Conservation (phyloP, 2,113 vertebrate species). For the Pterophyllum scalare region DNA sequence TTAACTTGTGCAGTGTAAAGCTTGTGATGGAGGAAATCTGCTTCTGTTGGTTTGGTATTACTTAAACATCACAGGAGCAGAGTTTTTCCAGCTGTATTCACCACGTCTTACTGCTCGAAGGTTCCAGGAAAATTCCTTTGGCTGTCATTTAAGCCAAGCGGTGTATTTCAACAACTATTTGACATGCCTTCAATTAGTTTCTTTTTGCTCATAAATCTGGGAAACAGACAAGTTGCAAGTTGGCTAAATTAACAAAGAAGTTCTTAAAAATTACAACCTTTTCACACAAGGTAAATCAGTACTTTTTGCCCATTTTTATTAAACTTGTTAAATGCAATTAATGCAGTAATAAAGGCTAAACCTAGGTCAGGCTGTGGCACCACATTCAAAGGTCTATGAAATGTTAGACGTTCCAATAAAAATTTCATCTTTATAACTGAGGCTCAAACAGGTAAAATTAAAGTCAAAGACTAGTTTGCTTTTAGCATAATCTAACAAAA, state of each 20-base stretch:
- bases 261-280: neutral
- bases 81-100: constrained; percentile 79
- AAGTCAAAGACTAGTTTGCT: too few relatives aligned
- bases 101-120: neutral
- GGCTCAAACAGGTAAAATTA: too few relatives aligned
- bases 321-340: constrained; percentile 3
- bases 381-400: too few relatives aligned
- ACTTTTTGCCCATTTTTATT: neutral
- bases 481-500: too few relatives aligned
- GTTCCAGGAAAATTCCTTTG: constrained; percentile 2
- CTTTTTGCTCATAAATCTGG: neutral
- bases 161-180: neutral
- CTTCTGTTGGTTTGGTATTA: constrained; percentile 74
- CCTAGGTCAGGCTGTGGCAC: neutral
- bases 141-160: neutral
- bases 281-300: neutral
- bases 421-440: too few relatives aligned
- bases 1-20: constrained; percentile 1
- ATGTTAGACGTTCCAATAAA: too few relatives aligned
- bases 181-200: neutral
- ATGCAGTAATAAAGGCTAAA: constrained; percentile 3
- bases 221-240: neutral
- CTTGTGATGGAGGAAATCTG: constrained; percentile 78
- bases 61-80: constrained; percentile 77
- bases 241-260: constrained; percentile 1